Conservation (phyloP, 2,797 vertebrate species). For the Chanos chanos region DNA sequence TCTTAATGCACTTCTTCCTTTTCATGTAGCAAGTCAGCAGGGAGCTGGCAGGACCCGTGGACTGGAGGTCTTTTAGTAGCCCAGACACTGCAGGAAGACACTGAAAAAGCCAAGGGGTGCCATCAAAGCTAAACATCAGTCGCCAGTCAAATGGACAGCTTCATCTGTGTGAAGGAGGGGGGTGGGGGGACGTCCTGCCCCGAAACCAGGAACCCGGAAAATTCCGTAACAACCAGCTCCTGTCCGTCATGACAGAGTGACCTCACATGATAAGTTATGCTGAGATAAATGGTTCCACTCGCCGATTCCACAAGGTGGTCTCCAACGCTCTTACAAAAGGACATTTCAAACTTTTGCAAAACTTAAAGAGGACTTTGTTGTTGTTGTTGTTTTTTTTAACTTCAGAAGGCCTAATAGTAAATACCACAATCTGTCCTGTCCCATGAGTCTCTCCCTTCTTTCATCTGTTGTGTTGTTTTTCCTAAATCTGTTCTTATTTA, state of each 20-base stretch:
- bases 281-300: no score
- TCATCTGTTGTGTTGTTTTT: conserved; percentile 24
- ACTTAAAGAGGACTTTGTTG: conserved; percentile 19
- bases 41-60: conserved; percentile 34
- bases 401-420: conserved; percentile 10
- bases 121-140: conserved; percentile 37
- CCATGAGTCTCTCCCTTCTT: neutral
- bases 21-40: conserved; percentile 31
- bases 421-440: neutral
- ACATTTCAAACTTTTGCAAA: conserved; percentile 26
- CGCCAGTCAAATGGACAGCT: conserved; percentile 33
- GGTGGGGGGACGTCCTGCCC: conserved; percentile 7
- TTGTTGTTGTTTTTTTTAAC: conserved; percentile 34
- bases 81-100: conserved; percentile 55
- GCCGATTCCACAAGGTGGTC: no score
- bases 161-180: conserved; percentile 15
- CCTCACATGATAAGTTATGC: no score
- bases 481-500: conserved; percentile 39
- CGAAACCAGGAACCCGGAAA: conserved; percentile 29
- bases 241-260: conserved; percentile 19
- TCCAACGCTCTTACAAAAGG: conserved; percentile 19
- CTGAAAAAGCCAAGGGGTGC: conserved; percentile 53
- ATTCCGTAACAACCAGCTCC: conserved; percentile 17
- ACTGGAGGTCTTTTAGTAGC: conserved; percentile 48
- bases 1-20: conserved; percentile 40